A percentile compares a stretch with the other conserved stretches of the same genome.
Evolutionary conservation across 2,797 vertebrate genomes (phyloP).

Genomic region (Okamejei kenojei): DNA sequence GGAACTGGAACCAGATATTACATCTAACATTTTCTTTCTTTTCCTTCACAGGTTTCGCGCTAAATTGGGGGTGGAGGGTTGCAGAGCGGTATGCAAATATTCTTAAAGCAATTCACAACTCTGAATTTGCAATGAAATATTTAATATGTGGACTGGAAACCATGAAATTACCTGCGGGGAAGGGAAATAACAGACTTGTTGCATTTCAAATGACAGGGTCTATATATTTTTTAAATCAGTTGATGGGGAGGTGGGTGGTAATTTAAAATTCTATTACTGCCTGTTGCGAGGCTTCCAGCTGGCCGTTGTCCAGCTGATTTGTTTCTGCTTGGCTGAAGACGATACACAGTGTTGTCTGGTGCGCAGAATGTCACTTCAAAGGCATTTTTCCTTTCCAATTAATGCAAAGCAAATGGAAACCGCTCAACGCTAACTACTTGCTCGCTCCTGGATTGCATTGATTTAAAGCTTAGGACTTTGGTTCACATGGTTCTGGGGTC

Average conservation of each 20-base stretch:
- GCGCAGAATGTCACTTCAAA: constrained; percentile 29
- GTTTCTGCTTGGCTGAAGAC: constrained; percentile 28
- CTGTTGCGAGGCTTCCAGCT: not conserved
- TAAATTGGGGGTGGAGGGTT: not conserved
- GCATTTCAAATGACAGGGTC: not conserved
- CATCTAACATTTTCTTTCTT: not conserved
- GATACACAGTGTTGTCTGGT: not conserved
- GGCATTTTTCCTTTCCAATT: constrained; percentile 6
- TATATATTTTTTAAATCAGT: constrained; percentile 21
- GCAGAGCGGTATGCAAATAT: not conserved
- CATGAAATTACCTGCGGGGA: not conserved
- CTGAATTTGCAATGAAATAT: too few relatives aligned
- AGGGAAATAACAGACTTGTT: not conserved
- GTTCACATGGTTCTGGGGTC: not conserved
- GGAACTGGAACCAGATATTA: not conserved
- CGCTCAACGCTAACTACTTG: not conserved
- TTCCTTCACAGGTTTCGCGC: not conserved
- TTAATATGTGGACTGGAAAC: not conserved
- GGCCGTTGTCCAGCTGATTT: constrained; percentile 19
- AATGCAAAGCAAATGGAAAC: not conserved
- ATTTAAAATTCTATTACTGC: constrained; percentile 31
- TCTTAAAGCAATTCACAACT: not conserved
- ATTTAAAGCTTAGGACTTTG: not conserved
- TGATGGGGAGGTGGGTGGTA: constrained; percentile 6
- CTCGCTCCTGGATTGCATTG: not conserved